phyloP scores from a whole-genome alignment of 2,888 invertebrate species.

The Cryptocephalus primarius region DNA sequence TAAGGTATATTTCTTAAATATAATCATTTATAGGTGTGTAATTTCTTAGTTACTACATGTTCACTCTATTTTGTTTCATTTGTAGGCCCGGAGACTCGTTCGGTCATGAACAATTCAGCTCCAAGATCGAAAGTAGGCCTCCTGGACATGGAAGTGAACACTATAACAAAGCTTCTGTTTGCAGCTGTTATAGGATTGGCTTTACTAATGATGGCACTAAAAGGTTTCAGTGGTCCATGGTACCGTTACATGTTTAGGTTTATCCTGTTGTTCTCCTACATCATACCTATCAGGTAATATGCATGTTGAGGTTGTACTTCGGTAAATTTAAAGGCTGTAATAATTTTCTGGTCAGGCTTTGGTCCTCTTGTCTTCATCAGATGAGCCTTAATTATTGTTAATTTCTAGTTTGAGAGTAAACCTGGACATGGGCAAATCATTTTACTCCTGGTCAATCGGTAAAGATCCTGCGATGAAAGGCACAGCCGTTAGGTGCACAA shows the following conservation, averaged over 20 bases:
- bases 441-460: conserved; percentile 95
- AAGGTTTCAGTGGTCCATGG: conserved; percentile 96
- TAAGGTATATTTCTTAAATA: too few species aligned
- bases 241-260: conserved; percentile 94
- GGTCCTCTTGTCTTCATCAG: background rate
- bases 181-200: conserved; percentile 82
- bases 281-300: conserved; percentile 86
- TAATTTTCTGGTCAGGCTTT: background rate
- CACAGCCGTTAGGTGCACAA: conserved; percentile 93
- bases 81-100: conserved; percentile 83
- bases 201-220: conserved; percentile 89
- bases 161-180: conserved; percentile 90
- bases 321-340: conserved; percentile 1
- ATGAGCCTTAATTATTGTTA: background rate
- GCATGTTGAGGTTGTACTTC: background rate
- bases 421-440: conserved; percentile 96
- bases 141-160: conserved; percentile 92
- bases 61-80: too few species aligned
- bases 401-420: conserved; percentile 82
- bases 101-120: conserved; percentile 97
- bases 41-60: too few species aligned
- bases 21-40: too few species aligned
- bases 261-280: conserved; percentile 94
- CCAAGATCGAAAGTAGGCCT: conserved; percentile 94
- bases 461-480: conserved; percentile 86